Evolutionary conservation across 2,113 vertebrate species (phyloP), one percentile per base, ranked within the genome.

Genomic region (Cromileptes altivelis): DNA sequence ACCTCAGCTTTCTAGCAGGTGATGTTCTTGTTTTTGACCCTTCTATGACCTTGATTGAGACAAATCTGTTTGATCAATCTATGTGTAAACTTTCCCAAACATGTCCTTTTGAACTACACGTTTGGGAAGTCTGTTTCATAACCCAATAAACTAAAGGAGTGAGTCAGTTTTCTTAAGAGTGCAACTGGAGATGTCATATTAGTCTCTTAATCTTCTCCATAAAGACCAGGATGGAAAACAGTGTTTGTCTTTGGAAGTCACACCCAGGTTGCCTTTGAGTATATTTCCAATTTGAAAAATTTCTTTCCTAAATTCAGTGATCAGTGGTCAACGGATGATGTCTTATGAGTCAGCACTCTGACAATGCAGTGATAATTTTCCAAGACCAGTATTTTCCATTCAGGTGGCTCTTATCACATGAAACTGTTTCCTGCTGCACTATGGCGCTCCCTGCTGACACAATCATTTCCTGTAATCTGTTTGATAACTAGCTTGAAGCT

Each of bases 391-490:
- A 12, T 33, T 47, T 64, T 64, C 68, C 50, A 78, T 5, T 7
- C 5, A 5, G 21, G 13, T 13, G 17, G 42, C 11, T 27, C 17
- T 47, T 6, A 60, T 80, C 11, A 47, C 5, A 11, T 33, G 23
- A 2, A 21, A 52, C 4, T 6, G 53, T 4, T n/a, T 42, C n/a
- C 50, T 33, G 64, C 40, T 57, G 63, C 67, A 5, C 12, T 0
- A 18, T 0, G 17, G 45, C 53, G 30, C 84, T 67, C 55, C 68
- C 84, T 80, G 49, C 10, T 62, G 82, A 30, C 13, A 1, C 49
- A 45, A 14, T 6, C 0, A 13, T 0, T 2, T 23, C 33, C 25
- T 18, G 42, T 14, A 5, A 18, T 3, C 27, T 37, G 21, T 6
- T 33, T 18, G 12, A 23, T 37, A 75, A n/a, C 0, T n/a, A 18